Percentiles rank a stretch among this genome's conserved stretches.
Conservation (phyloP, 2,113 vertebrate species). For the Colistium nudipinnis region DNA sequence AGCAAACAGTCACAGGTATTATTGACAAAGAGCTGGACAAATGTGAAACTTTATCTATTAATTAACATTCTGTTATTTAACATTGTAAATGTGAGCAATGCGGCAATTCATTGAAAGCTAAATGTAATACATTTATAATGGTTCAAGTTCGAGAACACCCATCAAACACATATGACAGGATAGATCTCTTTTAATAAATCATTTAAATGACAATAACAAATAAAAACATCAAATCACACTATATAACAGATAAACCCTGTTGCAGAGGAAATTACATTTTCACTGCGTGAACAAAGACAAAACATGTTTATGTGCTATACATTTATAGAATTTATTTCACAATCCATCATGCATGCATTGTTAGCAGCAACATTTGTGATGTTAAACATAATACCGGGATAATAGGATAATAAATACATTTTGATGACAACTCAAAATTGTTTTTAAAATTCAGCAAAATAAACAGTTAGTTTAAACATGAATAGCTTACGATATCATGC, state of each 20-base stretch:
- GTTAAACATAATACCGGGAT: constrained; percentile 21
- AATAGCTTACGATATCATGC: constrained; percentile 24
- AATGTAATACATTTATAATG: too few relatives aligned
- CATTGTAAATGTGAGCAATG: too few relatives aligned
- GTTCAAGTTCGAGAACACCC: too few relatives aligned
- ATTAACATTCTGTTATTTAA: too few relatives aligned
- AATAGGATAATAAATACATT: constrained; percentile 62
- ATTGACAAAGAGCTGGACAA: too few relatives aligned
- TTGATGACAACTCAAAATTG: constrained; percentile 18
- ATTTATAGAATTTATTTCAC: constrained; percentile 28
- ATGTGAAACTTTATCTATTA: too few relatives aligned
- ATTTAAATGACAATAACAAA: neutral
- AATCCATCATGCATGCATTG: constrained; percentile 32
- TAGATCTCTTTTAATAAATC: neutral
- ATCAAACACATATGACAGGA: neutral
- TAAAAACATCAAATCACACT: neutral
- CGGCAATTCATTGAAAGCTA: too few relatives aligned
- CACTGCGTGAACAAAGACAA: neutral
- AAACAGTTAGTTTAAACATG: constrained; percentile 40
- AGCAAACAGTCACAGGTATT: too few relatives aligned
- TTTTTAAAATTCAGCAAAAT: constrained; percentile 25
- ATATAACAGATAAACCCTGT: neutral
- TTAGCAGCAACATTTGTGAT: constrained; percentile 37
- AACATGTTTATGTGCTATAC: neutral
- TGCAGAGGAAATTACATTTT: neutral